Conservation (phyloP, 2,113 vertebrate genomes). For the Blennius ocellaris region DNA sequence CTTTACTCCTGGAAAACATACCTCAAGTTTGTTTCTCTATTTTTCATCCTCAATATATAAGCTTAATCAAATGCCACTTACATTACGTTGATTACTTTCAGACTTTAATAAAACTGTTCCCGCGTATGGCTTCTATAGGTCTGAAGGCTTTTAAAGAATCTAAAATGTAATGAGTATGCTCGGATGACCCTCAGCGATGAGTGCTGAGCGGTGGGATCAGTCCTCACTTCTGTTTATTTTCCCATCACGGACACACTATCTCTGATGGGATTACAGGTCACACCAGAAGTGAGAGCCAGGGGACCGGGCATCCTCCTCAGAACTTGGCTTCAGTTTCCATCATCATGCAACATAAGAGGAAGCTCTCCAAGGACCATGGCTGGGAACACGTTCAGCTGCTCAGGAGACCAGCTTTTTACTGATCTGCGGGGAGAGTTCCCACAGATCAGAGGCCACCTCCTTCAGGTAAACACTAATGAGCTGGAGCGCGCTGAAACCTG, state of each 20-base stretch:
- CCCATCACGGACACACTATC: conserved; percentile 69
- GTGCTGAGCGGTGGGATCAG: conserved; percentile 47
- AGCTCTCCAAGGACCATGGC: conserved; percentile 50
- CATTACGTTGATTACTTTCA: no score
- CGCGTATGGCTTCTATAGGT: background rate
- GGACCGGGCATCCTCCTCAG: conserved; percentile 60
- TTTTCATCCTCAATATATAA: no score
- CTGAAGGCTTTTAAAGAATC: background rate
- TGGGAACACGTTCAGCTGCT: conserved; percentile 45
- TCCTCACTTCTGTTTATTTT: conserved; percentile 72
- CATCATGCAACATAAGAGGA: conserved; percentile 58
- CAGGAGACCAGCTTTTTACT: conserved; percentile 62
- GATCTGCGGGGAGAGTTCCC: conserved; percentile 52
- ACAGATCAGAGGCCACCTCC: conserved; percentile 29
- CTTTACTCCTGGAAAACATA: no score
- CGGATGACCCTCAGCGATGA: conserved; percentile 4
- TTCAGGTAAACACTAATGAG: conserved; percentile 8
- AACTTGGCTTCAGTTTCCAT: conserved; percentile 68
- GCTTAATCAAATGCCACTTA: no score
- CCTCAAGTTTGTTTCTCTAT: no score
- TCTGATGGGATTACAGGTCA: conserved; percentile 79
- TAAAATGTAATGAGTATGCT: background rate
- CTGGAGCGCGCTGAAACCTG: background rate
- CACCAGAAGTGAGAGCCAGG: conserved; percentile 76
- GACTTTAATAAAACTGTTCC: no score